Evolutionary conservation across 1,140 invertebrate genomes (phyloP), one percentile per base, ranked within the genome.

Genomic region (Papilio machaon): DNA sequence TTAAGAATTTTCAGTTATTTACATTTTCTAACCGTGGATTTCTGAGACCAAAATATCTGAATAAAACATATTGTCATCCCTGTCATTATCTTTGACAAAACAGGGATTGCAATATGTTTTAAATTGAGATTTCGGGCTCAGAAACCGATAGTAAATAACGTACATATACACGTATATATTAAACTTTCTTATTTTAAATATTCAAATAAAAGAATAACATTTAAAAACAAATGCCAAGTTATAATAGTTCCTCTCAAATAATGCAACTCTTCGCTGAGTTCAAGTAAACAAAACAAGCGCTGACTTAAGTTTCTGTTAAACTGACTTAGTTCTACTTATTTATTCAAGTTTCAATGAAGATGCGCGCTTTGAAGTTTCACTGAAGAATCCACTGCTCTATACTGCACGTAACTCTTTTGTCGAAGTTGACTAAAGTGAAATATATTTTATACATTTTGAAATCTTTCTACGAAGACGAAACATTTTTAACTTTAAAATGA

Each of bases 331-430:
- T 67, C 30, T 15, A 15, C 35, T 52, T 74, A 75, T 52, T 49
- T 74, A 74, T 74, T 30, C 74, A 76, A 76, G 74, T 76, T 76
- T 76, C 46, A 76, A 76, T 76, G 46, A 76, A 76, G 74, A 76
- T 52, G 43, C 10, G 46, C 73, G 38, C 43, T 73, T 73, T 73
- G 19, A 46, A 73, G 73, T 73, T 47, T 47, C 30, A 46, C 15
- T 47, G 11, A 73, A 73, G 73, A 46, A 73, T 23, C 67, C 5
- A 23, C 8, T 67, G 52, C 15, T 60, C 30, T 70, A 38, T 35
- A 70, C 64, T 13, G 30, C 64, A 35, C 11, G 64, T 70, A 35
- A 35, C 64, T 35, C 64, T 35, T 70, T 70, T 70, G 64, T 70
- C 13, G 2, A 35, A 70, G 64, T 35, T 70, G 6, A 23, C 60